Conservation (phyloP, 2,888 invertebrate genomes). For the Coelopa pilipes region DNA sequence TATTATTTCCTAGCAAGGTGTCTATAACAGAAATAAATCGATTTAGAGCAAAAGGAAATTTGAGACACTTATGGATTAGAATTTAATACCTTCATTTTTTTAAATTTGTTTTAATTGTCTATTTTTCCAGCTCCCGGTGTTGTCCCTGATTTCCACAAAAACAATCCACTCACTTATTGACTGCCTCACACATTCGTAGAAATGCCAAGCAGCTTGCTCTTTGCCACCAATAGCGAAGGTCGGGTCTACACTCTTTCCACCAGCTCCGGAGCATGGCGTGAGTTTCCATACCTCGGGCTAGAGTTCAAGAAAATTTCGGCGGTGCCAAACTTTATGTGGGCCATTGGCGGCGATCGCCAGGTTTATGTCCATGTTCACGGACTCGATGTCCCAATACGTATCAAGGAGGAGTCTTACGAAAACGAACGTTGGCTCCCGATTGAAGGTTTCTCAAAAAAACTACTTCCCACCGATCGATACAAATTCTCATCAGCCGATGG, state of each 20-base stretch:
- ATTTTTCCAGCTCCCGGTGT: neutral
- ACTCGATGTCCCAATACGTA: constrained; percentile 88
- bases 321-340: constrained; percentile 89
- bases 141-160: neutral
- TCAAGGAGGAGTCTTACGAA: constrained; percentile 90
- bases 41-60: constrained; percentile 19
- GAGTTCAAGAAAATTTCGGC: constrained; percentile 91
- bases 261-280: constrained; percentile 84
- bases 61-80: neutral
- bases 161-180: neutral
- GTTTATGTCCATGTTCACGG: constrained; percentile 92
- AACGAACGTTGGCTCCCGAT: constrained; percentile 94
- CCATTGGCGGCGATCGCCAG: constrained; percentile 92
- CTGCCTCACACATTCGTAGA: neutral
- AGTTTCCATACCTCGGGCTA: constrained; percentile 84
- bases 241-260: constrained; percentile 87
- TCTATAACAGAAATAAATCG: constrained; percentile 34
- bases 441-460: constrained; percentile 84
- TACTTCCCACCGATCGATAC: constrained; percentile 89
- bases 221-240: constrained; percentile 88
- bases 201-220: constrained; percentile 80
- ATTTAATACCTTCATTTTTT: neutral
- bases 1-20: neutral
- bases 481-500: constrained; percentile 89
- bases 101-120: neutral